These are phyloP conservation scores for Ophraella communa DNA, from an alignment of 2,888 invertebrate species.

Conservation along the genomic window DNA sequence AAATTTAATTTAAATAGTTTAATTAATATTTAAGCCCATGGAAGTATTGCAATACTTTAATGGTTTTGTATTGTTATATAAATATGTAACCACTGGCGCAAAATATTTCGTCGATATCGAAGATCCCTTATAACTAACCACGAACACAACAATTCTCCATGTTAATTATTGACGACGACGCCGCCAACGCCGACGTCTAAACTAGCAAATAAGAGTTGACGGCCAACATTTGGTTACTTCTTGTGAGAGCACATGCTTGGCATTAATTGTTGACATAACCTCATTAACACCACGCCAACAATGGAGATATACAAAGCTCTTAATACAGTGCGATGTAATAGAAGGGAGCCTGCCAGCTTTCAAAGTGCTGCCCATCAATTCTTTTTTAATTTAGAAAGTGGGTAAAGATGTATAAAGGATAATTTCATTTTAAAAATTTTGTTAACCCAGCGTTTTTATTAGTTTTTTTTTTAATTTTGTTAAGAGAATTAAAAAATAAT, in stretches of 20 bases:
- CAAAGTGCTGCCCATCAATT: constrained; percentile 23
- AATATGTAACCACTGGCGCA: constrained; percentile 12
- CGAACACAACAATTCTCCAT: constrained; percentile 40
- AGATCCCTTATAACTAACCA: constrained; percentile 28
- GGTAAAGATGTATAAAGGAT: not conserved
- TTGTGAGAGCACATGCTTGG: constrained; percentile 50
- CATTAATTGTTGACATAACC: constrained; percentile 54
- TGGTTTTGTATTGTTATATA: too few relatives aligned
- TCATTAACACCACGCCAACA: constrained; percentile 46
- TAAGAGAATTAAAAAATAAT: too few relatives aligned
- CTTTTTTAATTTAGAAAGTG: constrained; percentile 11
- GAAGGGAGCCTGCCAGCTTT: constrained; percentile 17
- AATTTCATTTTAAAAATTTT: not conserved
- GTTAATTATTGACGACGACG: constrained; percentile 51
- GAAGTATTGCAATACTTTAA: too few relatives aligned
- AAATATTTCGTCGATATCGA: not conserved
- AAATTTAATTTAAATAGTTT: too few relatives aligned
- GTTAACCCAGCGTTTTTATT: too few relatives aligned
- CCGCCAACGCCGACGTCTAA: constrained; percentile 29
- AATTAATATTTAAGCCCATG: too few relatives aligned
- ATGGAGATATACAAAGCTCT: constrained; percentile 41
- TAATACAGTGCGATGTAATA: constrained; percentile 45
- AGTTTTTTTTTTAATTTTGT: too few relatives aligned
- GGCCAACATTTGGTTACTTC: constrained; percentile 52
- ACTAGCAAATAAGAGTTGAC: constrained; percentile 47